Conservation (phyloP, 2,888 invertebrate genomes). For the Timandra comae region DNA sequence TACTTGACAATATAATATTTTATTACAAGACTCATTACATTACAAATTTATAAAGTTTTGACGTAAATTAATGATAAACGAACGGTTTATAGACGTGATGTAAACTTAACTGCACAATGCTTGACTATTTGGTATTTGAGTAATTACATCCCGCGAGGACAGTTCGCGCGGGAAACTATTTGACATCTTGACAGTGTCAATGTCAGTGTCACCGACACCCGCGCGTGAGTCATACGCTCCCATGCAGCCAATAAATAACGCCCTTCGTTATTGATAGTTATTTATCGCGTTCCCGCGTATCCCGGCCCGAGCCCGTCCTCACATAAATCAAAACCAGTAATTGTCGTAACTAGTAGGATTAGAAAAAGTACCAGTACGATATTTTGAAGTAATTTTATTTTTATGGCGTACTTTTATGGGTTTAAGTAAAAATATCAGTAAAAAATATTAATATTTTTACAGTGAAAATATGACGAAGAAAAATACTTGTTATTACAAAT, state of each 20-base stretch:
- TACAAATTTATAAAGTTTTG: no score
- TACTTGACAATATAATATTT: no score
- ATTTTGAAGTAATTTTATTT: neutral
- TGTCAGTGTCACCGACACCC: neutral
- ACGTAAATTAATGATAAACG: no score
- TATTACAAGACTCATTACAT: no score
- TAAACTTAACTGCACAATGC: no score
- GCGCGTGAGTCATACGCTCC: neutral
- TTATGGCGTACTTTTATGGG: neutral
- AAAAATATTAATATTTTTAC: no score
- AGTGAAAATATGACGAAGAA: no score
- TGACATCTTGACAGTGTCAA: constrained; percentile 1
- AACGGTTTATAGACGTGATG: no score
- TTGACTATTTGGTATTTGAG: constrained; percentile 5
- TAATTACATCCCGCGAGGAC: constrained; percentile 18
- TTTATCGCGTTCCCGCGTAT: constrained; percentile 17
- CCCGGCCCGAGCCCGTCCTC: constrained; percentile 1
- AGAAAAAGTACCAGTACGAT: neutral
- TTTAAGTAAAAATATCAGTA: no score
- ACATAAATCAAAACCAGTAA: constrained; percentile 20
- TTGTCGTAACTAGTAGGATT: constrained; percentile 10
- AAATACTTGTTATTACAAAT: no score
- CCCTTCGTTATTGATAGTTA: constrained; percentile 17
- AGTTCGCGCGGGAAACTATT: constrained; percentile 16
- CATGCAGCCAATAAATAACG: neutral